Evolutionary conservation across 2,888 invertebrate genomes (phyloP).

Genomic region (Trissoscelio sp.): DNA sequence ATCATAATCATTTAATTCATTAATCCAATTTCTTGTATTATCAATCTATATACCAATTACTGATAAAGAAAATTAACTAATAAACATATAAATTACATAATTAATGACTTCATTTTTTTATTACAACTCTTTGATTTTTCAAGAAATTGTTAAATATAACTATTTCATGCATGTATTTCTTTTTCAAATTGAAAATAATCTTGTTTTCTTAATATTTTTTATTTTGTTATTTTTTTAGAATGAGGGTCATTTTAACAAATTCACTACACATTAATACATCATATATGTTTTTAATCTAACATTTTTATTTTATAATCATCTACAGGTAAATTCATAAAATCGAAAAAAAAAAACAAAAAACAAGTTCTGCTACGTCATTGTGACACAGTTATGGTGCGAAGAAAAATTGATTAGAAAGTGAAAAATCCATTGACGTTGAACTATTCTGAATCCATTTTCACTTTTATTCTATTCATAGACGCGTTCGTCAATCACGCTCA

Average conservation of each 20-base stretch:
- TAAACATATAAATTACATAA: too few species aligned
- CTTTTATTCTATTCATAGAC: conserved; percentile 43
- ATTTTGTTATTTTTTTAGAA: conserved; percentile 21
- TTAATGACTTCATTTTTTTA: neutral
- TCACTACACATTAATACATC: neutral
- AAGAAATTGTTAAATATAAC: neutral
- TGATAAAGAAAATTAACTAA: too few species aligned
- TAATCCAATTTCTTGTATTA: too few species aligned
- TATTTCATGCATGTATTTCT: conserved; percentile 8
- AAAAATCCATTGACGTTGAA: conserved; percentile 32
- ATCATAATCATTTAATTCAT: neutral
- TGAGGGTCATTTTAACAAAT: conserved; percentile 46
- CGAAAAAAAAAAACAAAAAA: neutral
- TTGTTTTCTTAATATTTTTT: conserved; percentile 2
- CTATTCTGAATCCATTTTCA: conserved; percentile 33
- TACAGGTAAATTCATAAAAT: neutral
- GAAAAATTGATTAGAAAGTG: conserved; percentile 55
- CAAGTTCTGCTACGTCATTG: conserved; percentile 14
- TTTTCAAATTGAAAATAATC: conserved; percentile 3
- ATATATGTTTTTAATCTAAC: neutral
- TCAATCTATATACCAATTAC: too few species aligned
- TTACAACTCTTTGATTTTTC: neutral
- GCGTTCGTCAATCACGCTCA: conserved; percentile 5
- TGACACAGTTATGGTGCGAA: conserved; percentile 16
- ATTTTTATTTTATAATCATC: neutral